Evolutionary conservation across 1,140 invertebrate species (phyloP), one percentile per base, ranked within the genome.

Genomic region (Mylabris phalerata): DNA sequence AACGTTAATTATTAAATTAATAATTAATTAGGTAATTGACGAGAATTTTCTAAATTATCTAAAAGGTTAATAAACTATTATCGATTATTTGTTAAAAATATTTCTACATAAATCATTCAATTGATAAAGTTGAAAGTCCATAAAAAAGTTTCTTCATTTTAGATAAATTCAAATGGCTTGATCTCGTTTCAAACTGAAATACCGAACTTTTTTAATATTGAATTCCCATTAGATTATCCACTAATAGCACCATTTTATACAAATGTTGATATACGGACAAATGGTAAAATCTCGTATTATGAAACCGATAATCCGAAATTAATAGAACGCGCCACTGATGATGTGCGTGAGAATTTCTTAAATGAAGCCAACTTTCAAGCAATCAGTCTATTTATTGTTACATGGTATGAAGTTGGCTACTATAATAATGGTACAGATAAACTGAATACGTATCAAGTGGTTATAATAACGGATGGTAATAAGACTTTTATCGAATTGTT

Each of bases 151-250:
- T 9, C 7, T 43, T 50, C 41, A 49, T 52, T 54, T 10, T 77
- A 96, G 93, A 84, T 97, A 48, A 96, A 95, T 73, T 87, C 84
- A 69, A 95, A 94, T 78, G 94, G 94, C 27, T 78, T 95, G 9
- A 66, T 97, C n/a, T 93, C 93, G 2, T 95, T 98, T 70, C 78
- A 88, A 62, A 87, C 88, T 9, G 87, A 93, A 47, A 87, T 95
- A 55, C 84, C 90, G 11, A 80, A 81, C 45, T 95, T 92, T 70
- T 82, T 92, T 62, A 94, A 93, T 70, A 83, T 89, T 9, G 87
- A 92, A 66, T 93, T 97, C 73, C 94, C 94, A 3, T 75, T 95
- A 57, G 90, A 92, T 57, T 92, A 93, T 74, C 89, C 93, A 0
- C 82, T 91, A 0, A 92, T 98, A 60, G 90, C 93, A 0, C 89